Conservation (phyloP, 1,140 invertebrate genomes). For the Ganaspis sp. region DNA sequence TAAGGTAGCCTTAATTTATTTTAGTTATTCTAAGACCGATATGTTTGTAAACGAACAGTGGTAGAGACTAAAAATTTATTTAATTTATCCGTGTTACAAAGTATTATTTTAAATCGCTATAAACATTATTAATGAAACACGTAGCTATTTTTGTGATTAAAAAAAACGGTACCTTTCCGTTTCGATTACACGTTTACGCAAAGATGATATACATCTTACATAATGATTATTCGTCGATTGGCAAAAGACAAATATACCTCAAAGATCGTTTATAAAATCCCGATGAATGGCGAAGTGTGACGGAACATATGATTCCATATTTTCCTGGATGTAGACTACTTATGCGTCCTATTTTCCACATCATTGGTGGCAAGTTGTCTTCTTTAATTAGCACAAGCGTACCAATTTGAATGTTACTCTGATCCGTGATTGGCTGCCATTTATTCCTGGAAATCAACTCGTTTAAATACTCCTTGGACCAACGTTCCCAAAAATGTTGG, state of each 20-base stretch:
- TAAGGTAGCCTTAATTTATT: too few relatives aligned
- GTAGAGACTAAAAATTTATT: too few relatives aligned
- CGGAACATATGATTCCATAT: slow-evolving; percentile 45
- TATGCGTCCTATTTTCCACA: slow-evolving; percentile 57
- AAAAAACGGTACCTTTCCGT: too few relatives aligned
- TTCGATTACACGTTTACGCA: too few relatives aligned
- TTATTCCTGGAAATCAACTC: slow-evolving; percentile 59
- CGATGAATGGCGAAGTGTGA: slow-evolving; percentile 40
- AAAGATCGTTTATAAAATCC: slow-evolving; percentile 46
- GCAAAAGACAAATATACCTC: slow-evolving; percentile 45
- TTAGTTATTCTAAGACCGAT: too few relatives aligned
- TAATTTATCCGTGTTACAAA: too few relatives aligned
- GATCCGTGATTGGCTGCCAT: slow-evolving; percentile 46
- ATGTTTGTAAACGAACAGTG: too few relatives aligned
- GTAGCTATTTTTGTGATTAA: too few relatives aligned
- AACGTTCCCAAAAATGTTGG: slow-evolving; percentile 43
- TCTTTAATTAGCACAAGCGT: slow-evolving; percentile 66
- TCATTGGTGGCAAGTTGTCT: slow-evolving; percentile 59
- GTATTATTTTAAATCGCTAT: too few relatives aligned
- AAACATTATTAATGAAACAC: too few relatives aligned
- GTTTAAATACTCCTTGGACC: slow-evolving; percentile 55
- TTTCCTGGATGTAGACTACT: slow-evolving; percentile 40
- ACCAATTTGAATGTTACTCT: slow-evolving; percentile 51
- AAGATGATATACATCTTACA: too few relatives aligned
- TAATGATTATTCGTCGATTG: slow-evolving; percentile 14